Base-by-base conservation (phyloP, 2,888 invertebrate species). In the Gryllus longicercus region DNA sequence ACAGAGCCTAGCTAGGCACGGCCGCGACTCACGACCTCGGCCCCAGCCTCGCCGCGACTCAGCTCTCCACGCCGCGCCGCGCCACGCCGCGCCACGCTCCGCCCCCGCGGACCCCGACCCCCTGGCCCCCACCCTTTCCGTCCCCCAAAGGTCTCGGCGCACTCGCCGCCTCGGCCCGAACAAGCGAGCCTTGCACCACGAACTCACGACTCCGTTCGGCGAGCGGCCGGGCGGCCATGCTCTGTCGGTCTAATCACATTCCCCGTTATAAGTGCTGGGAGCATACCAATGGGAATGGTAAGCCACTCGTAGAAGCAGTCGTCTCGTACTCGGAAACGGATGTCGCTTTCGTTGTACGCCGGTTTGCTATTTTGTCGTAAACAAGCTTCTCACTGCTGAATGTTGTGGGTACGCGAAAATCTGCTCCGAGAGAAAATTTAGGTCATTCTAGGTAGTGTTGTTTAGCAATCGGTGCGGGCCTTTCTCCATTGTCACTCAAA, bases 141-240 rank as follows among this genome's bases (percentile, higher is more conserved):
- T 25, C 25, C 25, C 25, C 25, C 25, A 25, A 25, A 25, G 25
- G 25, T 25, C 63, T 63, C 63, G 63, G 63, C 63, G 18, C 63
- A 18, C 63, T 63, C 18, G 63, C 63, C 63, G 63, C 63, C 3
- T 63, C 63, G 12, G 14, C 5, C 12, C 63, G 63, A 63, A 63
- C 63, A 63, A 63, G 63, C 63, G 63, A 63, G 63, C 63, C 63
- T 63, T 63, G 63, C 63, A 38, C 25, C 63, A 63, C 63, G 63
- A 63, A 63, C 63, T 63, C 63, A 63, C 63, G 63, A 63, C 63
- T 63, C 18, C 63, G 14, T 63, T 38, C 25, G 25, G 25, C 25
- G 25, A 25, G 25, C 25, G 25, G 25, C 25, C 25, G 63, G 63
- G 2, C 63, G 18, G 63, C 63, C 63, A 63, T 18, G 18, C 63